A percentile compares a stretch with the other conserved stretches of the same genome.
phyloP scores from a whole-genome alignment of 1,140 invertebrate species.

The Nephila pilipes region DNA sequence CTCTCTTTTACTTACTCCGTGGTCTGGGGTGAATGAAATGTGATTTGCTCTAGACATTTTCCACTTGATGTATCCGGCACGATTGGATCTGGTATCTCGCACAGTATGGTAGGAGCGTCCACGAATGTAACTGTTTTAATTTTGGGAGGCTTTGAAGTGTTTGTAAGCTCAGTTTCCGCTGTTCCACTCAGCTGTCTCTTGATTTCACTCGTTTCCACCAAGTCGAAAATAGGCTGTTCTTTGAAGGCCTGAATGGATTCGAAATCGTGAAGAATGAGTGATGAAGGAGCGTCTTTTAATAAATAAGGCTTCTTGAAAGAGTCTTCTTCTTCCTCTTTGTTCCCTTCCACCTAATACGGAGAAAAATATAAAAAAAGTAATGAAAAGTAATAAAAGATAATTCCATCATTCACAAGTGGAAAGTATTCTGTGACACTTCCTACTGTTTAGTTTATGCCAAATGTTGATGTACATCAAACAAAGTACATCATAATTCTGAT shows the following conservation, averaged over 20 bases:
- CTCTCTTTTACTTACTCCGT: conserved; percentile 43
- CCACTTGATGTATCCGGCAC: neutral
- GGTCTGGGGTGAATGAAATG: neutral
- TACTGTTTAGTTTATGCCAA: no score
- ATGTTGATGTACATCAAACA: no score
- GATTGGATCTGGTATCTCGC: conserved; percentile 12
- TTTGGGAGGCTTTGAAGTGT: conserved; percentile 8
- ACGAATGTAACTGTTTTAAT: conserved; percentile 67
- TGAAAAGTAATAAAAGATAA: no score
- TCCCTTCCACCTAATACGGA: conserved; percentile 4
- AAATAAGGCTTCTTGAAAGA: conserved; percentile 67
- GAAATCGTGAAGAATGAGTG: conserved; percentile 66
- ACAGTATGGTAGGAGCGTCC: conserved; percentile 37
- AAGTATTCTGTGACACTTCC: no score
- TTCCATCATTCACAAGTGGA: no score
- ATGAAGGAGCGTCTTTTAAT: conserved; percentile 65
- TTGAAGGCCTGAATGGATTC: conserved; percentile 34
- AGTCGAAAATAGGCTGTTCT: conserved; percentile 50
- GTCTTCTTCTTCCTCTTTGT: conserved; percentile 51
- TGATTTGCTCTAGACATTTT: conserved; percentile 27
- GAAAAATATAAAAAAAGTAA: neutral
- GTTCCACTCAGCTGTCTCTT: conserved; percentile 33
- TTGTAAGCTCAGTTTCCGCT: conserved; percentile 41
- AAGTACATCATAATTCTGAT: no score
- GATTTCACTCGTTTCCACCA: conserved; percentile 57